Conservation (phyloP, 2,113 vertebrate genomes). For the Nothoprocta perdicaria region DNA sequence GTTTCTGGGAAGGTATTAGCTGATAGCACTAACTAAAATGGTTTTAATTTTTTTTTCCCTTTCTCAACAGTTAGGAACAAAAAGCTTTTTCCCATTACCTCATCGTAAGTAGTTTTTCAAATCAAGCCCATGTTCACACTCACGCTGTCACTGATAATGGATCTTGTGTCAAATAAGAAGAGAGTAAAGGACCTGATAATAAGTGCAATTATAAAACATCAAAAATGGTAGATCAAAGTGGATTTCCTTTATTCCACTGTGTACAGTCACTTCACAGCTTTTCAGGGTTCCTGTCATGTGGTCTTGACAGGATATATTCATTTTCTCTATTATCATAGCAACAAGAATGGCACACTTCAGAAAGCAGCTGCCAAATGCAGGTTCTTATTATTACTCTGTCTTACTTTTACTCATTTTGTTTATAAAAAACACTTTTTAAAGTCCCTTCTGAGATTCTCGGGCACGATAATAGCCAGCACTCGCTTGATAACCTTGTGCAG, state of each 20-base stretch:
- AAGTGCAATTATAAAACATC: conserved; percentile 82
- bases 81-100: conserved; percentile 69
- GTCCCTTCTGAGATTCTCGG: conserved; percentile 43
- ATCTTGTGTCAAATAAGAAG: conserved; percentile 78
- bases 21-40: conserved; percentile 31
- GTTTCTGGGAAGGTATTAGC: conserved; percentile 32
- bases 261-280: conserved; percentile 74
- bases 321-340: conserved; percentile 74
- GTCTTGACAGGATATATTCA: conserved; percentile 77
- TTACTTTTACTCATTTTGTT: conserved; percentile 69
- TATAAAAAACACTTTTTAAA: conserved; percentile 62
- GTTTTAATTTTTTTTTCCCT: conserved; percentile 47
- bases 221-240: conserved; percentile 82
- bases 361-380: conserved; percentile 69
- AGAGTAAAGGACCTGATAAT: conserved; percentile 79
- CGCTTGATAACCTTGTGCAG: conserved; percentile 58
- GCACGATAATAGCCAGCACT: conserved; percentile 57
- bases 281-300: conserved; percentile 71
- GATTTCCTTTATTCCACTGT: conserved; percentile 74
- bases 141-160: conserved; percentile 80
- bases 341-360: conserved; percentile 76
- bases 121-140: conserved; percentile 73
- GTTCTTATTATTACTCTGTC: conserved; percentile 71
- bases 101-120: conserved; percentile 75
- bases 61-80: conserved; percentile 53